Evolutionary conservation across 2,888 invertebrate genomes (phyloP).

Genomic region (Fragum whitleyi): DNA sequence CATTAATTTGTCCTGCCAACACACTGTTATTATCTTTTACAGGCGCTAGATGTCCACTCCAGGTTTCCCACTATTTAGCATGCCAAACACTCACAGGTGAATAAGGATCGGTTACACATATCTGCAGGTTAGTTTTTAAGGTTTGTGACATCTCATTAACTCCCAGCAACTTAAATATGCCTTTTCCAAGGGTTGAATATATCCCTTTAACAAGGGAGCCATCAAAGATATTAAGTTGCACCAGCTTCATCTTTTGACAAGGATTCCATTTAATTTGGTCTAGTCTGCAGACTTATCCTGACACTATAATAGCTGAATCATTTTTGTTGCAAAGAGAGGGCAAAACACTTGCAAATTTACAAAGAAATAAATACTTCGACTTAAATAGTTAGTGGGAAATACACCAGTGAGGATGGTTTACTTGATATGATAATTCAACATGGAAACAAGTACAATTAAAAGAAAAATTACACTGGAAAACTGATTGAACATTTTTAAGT

Average conservation of each 20-base stretch:
- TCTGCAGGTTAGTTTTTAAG: conserved; percentile 2
- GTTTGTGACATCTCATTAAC: not conserved
- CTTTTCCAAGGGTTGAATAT: not conserved
- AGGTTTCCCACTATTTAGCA: not conserved
- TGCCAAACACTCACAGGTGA: not conserved
- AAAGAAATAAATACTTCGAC: conserved; percentile 5
- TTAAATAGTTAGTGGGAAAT: conserved; percentile 1
- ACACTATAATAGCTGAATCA: not conserved
- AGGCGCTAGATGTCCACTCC: conserved; percentile 18
- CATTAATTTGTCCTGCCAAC: conserved; percentile 58
- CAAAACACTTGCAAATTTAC: not conserved
- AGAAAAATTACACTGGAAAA: not conserved
- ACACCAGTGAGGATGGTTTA: not conserved
- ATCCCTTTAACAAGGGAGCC: not conserved
- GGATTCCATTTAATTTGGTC: no score
- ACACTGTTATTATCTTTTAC: conserved; percentile 42
- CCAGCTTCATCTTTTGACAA: not conserved
- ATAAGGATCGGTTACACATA: not conserved
- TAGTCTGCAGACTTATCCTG: no score
- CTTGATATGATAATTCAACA: conserved; percentile 3
- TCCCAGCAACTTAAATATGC: not conserved
- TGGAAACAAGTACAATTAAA: not conserved
- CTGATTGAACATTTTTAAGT: not conserved
- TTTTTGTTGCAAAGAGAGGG: conserved; percentile 9
- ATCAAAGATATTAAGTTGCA: conserved; percentile 5